phyloP scores from a whole-genome alignment of 2,113 vertebrate genomes.

The Psittacara wagleri region DNA sequence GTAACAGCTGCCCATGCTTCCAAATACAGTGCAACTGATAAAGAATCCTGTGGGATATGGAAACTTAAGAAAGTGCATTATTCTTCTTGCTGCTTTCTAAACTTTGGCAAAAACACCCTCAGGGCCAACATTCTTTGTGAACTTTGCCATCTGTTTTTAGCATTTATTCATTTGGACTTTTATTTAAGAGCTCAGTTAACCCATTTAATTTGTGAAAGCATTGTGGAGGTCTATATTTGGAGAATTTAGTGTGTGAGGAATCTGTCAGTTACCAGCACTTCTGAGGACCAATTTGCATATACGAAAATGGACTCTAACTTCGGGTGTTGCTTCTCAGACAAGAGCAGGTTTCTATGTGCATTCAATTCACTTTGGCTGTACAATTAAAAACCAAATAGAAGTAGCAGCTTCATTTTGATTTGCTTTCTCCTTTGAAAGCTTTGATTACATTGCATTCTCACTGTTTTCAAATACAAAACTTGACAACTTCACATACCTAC shows the following conservation, averaged over 20 bases:
- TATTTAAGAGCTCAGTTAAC: not conserved
- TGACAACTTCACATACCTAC: not conserved
- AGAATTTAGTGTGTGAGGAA: not conserved
- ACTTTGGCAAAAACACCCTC: not conserved
- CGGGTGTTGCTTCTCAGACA: not conserved
- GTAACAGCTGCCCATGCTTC: not conserved
- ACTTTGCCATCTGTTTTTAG: not conserved
- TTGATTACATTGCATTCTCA: not conserved
- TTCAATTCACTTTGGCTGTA: not conserved
- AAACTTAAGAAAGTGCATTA: not conserved
- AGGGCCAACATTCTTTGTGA: not conserved
- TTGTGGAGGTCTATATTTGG: not conserved
- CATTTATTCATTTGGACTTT: not conserved
- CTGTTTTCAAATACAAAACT: not conserved
- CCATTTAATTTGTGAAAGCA: not conserved
- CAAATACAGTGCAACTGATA: not conserved
- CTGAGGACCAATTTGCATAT: not conserved
- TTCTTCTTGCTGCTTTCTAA: not conserved
- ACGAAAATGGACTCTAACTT: not conserved
- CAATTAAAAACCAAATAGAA: not conserved
- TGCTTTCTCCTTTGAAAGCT: not conserved
- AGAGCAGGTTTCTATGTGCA: not conserved
- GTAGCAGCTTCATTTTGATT: not conserved
- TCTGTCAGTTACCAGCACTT: not conserved
- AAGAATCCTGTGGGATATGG: not conserved